These are phyloP conservation scores for Pachyuromys duprasi DNA, from an alignment of 2,797 vertebrate species.

Conservation along the genomic window DNA sequence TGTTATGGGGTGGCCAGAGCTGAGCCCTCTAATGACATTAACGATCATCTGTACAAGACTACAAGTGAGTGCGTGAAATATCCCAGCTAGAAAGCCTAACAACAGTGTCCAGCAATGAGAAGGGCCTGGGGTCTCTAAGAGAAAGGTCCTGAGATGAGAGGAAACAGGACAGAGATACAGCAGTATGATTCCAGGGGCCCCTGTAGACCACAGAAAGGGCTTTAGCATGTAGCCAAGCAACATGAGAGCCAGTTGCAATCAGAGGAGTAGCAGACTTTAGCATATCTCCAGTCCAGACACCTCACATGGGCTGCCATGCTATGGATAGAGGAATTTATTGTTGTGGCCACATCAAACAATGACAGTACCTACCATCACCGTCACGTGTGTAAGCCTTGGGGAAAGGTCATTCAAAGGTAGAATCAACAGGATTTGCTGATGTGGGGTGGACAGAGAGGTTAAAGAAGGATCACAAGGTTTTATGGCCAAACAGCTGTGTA, in stretches of 20 bases:
- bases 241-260: neutral
- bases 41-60: neutral
- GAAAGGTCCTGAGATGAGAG: rapidly evolving
- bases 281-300: neutral
- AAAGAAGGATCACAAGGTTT: neutral
- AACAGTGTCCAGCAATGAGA: neutral
- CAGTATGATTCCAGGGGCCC: neutral
- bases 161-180: neutral
- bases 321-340: neutral
- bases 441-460: neutral
- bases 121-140: neutral
- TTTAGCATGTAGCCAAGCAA: neutral
- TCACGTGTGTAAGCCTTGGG: rapidly evolving
- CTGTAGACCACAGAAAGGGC: rapidly evolving
- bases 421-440: neutral
- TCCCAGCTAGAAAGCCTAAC: neutral
- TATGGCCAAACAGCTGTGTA: neutral
- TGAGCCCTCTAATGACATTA: neutral
- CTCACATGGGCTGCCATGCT: neutral
- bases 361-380: neutral
- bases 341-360: neutral
- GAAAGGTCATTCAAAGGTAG: neutral
- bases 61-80: neutral
- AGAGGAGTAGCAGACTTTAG: too few relatives aligned
- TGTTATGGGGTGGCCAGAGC: neutral